A percentile compares a stretch with the other conserved stretches of the same genome.
phyloP scores from a whole-genome alignment of 1,140 invertebrate species.

The Acyrthosiphon pisum region DNA sequence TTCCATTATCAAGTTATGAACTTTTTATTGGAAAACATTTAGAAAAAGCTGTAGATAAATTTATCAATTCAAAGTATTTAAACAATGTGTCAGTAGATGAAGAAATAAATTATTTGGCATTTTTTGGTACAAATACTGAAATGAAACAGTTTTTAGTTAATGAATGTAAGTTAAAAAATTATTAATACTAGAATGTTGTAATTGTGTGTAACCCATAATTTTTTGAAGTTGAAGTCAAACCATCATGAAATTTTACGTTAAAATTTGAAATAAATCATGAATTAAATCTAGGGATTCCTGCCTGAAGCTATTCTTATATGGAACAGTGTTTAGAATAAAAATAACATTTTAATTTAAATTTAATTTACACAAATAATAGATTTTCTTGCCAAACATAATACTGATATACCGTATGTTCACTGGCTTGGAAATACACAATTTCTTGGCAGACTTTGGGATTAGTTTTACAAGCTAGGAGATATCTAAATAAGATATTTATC shows the following conservation, averaged over 20 bases:
- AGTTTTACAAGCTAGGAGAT: no score
- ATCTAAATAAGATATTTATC: no score
- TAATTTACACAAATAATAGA: no score
- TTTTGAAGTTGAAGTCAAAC: neutral
- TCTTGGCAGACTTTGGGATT: no score
- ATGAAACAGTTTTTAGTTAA: conserved; percentile 18
- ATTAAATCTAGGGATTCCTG: neutral
- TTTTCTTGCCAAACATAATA: no score
- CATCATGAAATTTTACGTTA: neutral
- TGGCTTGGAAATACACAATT: no score
- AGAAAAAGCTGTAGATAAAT: conserved; percentile 40
- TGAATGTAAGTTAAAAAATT: conserved; percentile 30
- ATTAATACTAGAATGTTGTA: neutral
- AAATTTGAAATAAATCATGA: neutral
- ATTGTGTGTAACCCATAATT: neutral
- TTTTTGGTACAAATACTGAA: conserved; percentile 46
- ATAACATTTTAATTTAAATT: no score
- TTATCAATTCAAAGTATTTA: neutral
- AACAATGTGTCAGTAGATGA: neutral
- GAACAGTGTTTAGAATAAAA: neutral
- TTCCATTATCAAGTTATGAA: conserved; percentile 44
- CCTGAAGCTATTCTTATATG: no score
- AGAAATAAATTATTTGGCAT: conserved; percentile 49
- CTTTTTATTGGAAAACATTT: conserved; percentile 49
- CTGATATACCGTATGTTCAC: no score